Conservation (phyloP, 2,113 vertebrate species). For the Pimephales promelas region DNA sequence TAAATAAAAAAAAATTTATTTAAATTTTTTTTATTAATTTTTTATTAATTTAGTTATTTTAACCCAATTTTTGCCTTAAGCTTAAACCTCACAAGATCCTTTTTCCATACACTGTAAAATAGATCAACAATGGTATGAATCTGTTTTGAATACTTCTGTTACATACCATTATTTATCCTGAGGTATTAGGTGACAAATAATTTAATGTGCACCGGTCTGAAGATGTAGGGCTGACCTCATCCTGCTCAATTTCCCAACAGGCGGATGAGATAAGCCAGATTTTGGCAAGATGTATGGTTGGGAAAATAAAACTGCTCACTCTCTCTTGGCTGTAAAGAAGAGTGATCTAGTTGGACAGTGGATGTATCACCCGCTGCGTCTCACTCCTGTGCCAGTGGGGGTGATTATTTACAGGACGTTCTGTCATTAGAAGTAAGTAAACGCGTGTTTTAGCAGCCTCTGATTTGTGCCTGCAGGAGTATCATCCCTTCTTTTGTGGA, state of each 20-base stretch:
- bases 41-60: neutral
- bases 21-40: neutral
- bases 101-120: neutral
- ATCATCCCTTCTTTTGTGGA: constrained; percentile 74
- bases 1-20: too few relatives aligned
- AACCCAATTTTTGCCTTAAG: neutral
- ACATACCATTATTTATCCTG: neutral
- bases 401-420: constrained; percentile 77
- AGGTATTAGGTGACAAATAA: constrained; percentile 41
- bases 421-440: constrained; percentile 75
- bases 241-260: constrained; percentile 29
- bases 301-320: constrained; percentile 60
- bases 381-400: constrained; percentile 67
- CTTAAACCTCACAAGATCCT: neutral
- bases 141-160: neutral
- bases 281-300: constrained; percentile 42
- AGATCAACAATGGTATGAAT: neutral
- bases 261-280: constrained; percentile 43
- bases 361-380: constrained; percentile 62
- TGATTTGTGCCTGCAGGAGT: constrained; percentile 79
- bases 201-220: constrained; percentile 14
- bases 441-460: constrained; percentile 75
- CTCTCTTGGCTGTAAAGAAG: constrained; percentile 65
- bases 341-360: constrained; percentile 65
- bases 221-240: constrained; percentile 37